These are phyloP conservation scores for Acanthococcus lagerstroemiae DNA, from an alignment of 2,888 invertebrate species.

Conservation along the genomic window DNA sequence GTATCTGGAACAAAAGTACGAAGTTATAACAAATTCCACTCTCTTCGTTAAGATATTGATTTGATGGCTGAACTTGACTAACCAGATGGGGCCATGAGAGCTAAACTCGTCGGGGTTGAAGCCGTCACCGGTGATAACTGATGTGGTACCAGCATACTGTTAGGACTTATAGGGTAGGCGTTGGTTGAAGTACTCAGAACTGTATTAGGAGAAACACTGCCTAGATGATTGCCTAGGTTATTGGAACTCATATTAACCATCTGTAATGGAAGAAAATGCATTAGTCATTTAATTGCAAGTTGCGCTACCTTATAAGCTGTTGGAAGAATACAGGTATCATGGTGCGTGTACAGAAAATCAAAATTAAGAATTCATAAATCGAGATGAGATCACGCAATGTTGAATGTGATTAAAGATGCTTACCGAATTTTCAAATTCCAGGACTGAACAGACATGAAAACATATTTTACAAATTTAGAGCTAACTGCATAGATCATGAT, in stretches of 20 bases:
- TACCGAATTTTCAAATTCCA: neutral
- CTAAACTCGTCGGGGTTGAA: constrained; percentile 35
- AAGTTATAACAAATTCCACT: too few species aligned
- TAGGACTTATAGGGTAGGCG: constrained; percentile 37
- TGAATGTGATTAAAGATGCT: too few species aligned
- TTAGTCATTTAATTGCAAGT: neutral
- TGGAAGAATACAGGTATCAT: too few species aligned
- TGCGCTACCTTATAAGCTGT: neutral
- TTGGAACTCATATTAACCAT: constrained; percentile 31
- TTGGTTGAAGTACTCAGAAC: constrained; percentile 12
- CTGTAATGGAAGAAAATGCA: constrained; percentile 32
- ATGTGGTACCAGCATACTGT: constrained; percentile 37
- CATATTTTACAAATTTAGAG: too few species aligned
- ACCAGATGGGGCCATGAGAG: constrained; percentile 37
- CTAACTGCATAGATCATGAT: too few species aligned
- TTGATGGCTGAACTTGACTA: neutral
- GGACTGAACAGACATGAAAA: neutral
- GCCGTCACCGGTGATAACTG: constrained; percentile 37
- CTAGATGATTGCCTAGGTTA: constrained; percentile 29
- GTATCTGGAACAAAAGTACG: constrained; percentile 15
- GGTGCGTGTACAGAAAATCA: too few species aligned
- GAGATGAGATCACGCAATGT: too few species aligned
- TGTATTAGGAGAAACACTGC: constrained; percentile 34
- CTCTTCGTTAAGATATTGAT: too few species aligned
- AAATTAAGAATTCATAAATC: too few species aligned